Evolutionary conservation across 2,113 vertebrate genomes (phyloP).

Genomic region (Notothenia rossii): DNA sequence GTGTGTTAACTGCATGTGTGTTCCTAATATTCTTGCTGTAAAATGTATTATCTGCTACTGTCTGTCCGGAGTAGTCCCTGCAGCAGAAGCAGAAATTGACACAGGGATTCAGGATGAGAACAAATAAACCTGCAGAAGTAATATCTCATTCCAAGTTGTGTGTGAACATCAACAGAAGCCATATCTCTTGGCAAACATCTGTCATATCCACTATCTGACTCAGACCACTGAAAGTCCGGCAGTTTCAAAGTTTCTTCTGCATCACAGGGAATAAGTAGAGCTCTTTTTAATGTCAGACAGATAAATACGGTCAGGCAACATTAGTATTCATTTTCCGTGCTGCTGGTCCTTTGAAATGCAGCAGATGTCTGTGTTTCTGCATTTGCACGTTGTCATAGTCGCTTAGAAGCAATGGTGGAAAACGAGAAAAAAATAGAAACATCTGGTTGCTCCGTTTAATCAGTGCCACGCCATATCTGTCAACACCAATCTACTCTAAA

Average conservation of each 20-base stretch:
- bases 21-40: no score
- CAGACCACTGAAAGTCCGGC: constrained; percentile 24
- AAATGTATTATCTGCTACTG: no score
- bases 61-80: not conserved
- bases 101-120: constrained; percentile 20
- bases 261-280: constrained; percentile 53
- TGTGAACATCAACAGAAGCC: constrained; percentile 42
- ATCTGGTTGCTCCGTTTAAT: constrained; percentile 55
- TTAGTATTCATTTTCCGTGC: constrained; percentile 64
- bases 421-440: constrained; percentile 43
- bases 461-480: constrained; percentile 13
- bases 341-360: constrained; percentile 57
- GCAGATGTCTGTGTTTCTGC: constrained; percentile 73
- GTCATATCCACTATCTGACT: constrained; percentile 48
- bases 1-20: no score
- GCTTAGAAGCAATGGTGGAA: constrained; percentile 44
- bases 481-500: constrained; percentile 42
- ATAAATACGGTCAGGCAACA: constrained; percentile 54
- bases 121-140: constrained; percentile 10
- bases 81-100: constrained; percentile 10
- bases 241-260: constrained; percentile 61
- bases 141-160: constrained; percentile 26
- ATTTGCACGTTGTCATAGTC: constrained; percentile 65
- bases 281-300: constrained; percentile 54
- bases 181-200: constrained; percentile 76